Evolutionary conservation across 2,797 vertebrate genomes (phyloP).

Genomic region (Enteromius treurensis): DNA sequence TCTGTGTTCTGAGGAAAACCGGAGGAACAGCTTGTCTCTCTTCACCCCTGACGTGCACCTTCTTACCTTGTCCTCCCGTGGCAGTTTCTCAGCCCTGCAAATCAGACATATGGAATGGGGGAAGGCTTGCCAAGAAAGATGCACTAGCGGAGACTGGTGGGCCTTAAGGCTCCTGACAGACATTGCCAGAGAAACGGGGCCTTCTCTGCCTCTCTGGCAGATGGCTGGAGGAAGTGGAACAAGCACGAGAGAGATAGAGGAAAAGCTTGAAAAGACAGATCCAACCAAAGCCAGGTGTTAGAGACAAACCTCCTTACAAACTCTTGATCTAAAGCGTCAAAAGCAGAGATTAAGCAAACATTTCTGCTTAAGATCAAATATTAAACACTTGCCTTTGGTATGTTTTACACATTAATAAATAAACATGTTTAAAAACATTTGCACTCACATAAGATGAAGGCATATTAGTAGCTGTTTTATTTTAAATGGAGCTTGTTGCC

Average conservation of each 20-base stretch:
- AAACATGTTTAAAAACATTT: not conserved
- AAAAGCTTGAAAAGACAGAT: slow-evolving; percentile 29
- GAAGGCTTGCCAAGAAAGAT: slow-evolving; percentile 49
- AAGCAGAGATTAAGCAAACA: slow-evolving; percentile 23
- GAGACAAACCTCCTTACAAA: slow-evolving; percentile 5
- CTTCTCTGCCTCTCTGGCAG: slow-evolving; percentile 71
- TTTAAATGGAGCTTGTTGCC: not conserved
- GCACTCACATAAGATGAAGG: not conserved
- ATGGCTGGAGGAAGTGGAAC: slow-evolving; percentile 67
- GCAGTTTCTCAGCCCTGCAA: slow-evolving; percentile 38
- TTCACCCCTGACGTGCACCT: slow-evolving; percentile 32
- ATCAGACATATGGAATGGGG: slow-evolving; percentile 55
- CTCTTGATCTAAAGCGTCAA: slow-evolving; percentile 1
- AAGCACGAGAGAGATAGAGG: slow-evolving; percentile 18
- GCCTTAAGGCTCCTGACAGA: slow-evolving; percentile 52
- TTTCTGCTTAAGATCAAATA: slow-evolving; percentile 7
- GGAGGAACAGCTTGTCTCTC: slow-evolving; percentile 46
- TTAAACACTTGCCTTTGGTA: not conserved
- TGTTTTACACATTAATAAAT: slow-evolving; percentile 7
- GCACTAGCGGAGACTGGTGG: slow-evolving; percentile 40
- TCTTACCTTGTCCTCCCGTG: slow-evolving; percentile 45
- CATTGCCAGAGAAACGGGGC: slow-evolving; percentile 59
- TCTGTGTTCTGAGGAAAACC: slow-evolving; percentile 15
- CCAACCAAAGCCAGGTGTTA: slow-evolving; percentile 18
- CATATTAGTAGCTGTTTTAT: not conserved